Evolutionary conservation across 2,888 invertebrate species (phyloP), one percentile per base, ranked within the genome.

Genomic region (Cybosia mesomella): DNA sequence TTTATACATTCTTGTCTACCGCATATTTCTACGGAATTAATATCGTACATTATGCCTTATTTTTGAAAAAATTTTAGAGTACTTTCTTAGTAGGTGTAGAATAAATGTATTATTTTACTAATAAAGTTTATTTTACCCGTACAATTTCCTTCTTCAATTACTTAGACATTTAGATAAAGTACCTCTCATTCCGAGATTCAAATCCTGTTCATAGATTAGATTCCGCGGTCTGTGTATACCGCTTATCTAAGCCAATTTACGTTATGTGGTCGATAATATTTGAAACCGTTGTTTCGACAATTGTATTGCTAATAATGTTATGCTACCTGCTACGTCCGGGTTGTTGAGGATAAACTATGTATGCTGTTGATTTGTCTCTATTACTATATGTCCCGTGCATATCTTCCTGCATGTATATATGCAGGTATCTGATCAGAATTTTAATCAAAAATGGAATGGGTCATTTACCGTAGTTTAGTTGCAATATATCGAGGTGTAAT

Each of bases 201-300:
- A 67, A 60, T 59, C 65, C 60, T 53, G 53, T 67, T 62, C 39
- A 24, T 57, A 70, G 68, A 74, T 74, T 66, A 74, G 61, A 72
- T 72, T 68, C 57, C 67, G 71, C 64, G 73, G 73, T 73, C 62
- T 60, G 49, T 10, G 54, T 18, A 36, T 53, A 58, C 60, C 39
- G 36, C 57, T 66, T 68, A 64, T 69, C 68, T 43, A 8, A 54
- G 15, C 36, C 60, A 63, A 67, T 69, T 57, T 64, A 36, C 21
- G 58, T 43, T 58, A 68, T 70, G 63, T 67, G 59, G 64, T 71
- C 64, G 63, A 71, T 73, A 69, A 66, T 69, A n/a, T 53, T 13
- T 34, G 34, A 32, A 62, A 55, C 69, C 62, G 72, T 69, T 68
- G 58, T 58, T 67, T 61, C 34, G 11, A 62, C 67, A 34, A 70